Percentiles rank a stretch among this genome's conserved stretches.
Conservation (phyloP, 1,140 invertebrate genomes). For the Musca vetustissima region DNA sequence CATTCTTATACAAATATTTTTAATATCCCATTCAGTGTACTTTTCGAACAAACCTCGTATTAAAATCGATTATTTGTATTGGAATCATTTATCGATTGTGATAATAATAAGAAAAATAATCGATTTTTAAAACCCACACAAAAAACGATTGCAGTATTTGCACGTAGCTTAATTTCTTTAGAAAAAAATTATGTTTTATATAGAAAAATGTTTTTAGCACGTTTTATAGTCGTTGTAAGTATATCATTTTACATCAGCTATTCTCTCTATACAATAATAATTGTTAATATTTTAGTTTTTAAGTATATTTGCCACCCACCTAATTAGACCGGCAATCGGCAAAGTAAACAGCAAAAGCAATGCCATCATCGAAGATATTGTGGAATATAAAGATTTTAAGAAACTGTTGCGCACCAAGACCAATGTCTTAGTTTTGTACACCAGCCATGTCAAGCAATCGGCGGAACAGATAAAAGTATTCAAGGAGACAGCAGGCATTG, state of each 20-base stretch:
- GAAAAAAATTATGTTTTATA: neutral
- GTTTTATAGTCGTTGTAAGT: neutral
- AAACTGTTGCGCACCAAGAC: slow-evolving; percentile 81
- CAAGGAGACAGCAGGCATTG: slow-evolving; percentile 66
- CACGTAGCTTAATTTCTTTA: too few relatives aligned
- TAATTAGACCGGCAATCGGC: slow-evolving; percentile 16
- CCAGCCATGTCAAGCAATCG: slow-evolving; percentile 59
- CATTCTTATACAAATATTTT: too few relatives aligned
- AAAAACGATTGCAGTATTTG: too few relatives aligned
- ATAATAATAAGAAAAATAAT: too few relatives aligned
- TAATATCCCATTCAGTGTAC: too few relatives aligned
- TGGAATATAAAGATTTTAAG: slow-evolving; percentile 82
- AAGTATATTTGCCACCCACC: neutral
- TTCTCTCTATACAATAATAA: too few relatives aligned
- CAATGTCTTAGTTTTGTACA: slow-evolving; percentile 77
- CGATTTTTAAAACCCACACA: too few relatives aligned
- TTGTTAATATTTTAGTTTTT: slow-evolving; percentile 12
- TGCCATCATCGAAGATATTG: slow-evolving; percentile 63
- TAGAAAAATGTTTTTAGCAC: slow-evolving; percentile 1
- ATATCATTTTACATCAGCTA: neutral
- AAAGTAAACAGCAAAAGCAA: slow-evolving; percentile 33
- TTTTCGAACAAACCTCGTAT: too few relatives aligned
- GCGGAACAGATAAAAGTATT: slow-evolving; percentile 62
- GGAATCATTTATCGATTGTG: too few relatives aligned
- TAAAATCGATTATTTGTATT: too few relatives aligned